These are phyloP conservation scores for Zoanthus sansibaricus DNA, from an alignment of 92 coral and sea anemone species.

Conservation along the genomic window DNA sequence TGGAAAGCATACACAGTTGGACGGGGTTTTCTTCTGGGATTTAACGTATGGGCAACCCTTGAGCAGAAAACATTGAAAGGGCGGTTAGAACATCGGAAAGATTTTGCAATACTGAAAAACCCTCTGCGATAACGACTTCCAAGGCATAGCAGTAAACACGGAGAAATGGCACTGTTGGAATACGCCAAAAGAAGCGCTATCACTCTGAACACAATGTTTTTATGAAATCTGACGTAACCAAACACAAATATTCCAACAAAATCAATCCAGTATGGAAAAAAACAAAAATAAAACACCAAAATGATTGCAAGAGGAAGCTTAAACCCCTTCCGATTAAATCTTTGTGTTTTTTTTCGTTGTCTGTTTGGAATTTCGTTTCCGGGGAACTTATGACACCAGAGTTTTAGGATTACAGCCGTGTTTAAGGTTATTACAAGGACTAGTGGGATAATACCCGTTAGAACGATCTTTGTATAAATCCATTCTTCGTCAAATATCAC, in stretches of 20 bases:
- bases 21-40: not conserved
- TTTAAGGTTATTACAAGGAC: constrained; percentile 4
- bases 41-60: not conserved
- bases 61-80: not conserved
- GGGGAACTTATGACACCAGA: constrained; percentile 3
- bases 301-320: constrained; percentile 3
- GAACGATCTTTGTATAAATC: constrained; percentile 2
- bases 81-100: not conserved
- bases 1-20: no score
- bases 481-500: not conserved
- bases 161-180: constrained; percentile 18
- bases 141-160: not conserved
- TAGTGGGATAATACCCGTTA: constrained; percentile 8
- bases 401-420: constrained; percentile 6
- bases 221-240: not conserved
- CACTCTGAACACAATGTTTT: not conserved
- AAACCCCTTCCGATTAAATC: constrained; percentile 1
- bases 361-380: not conserved
- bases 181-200: not conserved
- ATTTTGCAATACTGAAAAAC: not conserved
- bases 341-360: constrained; percentile 1
- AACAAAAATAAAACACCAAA: not conserved
- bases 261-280: constrained; percentile 23
- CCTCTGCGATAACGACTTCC: constrained; percentile 19
- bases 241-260: not conserved